Percentiles rank a stretch among this genome's conserved stretches.
These are phyloP conservation scores for Tromatobia lineatoria DNA, from an alignment of 2,888 invertebrate species.

Conservation along the genomic window DNA sequence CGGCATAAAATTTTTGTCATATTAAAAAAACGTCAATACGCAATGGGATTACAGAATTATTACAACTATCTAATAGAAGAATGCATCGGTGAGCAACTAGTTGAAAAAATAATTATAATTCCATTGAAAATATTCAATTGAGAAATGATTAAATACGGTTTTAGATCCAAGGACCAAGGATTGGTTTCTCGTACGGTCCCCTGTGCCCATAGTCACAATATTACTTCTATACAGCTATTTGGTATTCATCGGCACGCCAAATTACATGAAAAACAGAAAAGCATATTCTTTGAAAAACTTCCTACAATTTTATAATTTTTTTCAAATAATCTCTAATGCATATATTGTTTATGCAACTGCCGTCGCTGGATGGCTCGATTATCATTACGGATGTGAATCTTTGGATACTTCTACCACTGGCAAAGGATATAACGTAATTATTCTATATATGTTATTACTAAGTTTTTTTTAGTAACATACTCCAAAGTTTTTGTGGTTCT, in stretches of 20 bases:
- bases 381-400: slow-evolving; percentile 88
- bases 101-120: neutral
- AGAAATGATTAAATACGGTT: slow-evolving; percentile 30
- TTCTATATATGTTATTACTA: neutral
- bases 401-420: slow-evolving; percentile 89
- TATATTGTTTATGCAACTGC: slow-evolving; percentile 78
- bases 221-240: slow-evolving; percentile 87
- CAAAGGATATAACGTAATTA: slow-evolving; percentile 55
- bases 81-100: slow-evolving; percentile 64
- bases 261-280: slow-evolving; percentile 90
- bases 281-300: slow-evolving; percentile 89
- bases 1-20: neutral
- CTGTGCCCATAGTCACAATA: slow-evolving; percentile 87
- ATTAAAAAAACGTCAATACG: neutral
- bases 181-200: slow-evolving; percentile 89
- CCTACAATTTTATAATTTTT: slow-evolving; percentile 92
- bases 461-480: slow-evolving; percentile 24
- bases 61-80: slow-evolving; percentile 69
- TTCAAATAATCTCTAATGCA: slow-evolving; percentile 87
- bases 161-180: slow-evolving; percentile 88
- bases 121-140: neutral
- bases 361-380: slow-evolving; percentile 88
- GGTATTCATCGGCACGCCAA: slow-evolving; percentile 88
- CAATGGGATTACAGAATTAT: slow-evolving; percentile 62
- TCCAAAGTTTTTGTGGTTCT: neutral